phyloP scores from a whole-genome alignment of 2,888 invertebrate species.

The Drosophila mimetica region DNA sequence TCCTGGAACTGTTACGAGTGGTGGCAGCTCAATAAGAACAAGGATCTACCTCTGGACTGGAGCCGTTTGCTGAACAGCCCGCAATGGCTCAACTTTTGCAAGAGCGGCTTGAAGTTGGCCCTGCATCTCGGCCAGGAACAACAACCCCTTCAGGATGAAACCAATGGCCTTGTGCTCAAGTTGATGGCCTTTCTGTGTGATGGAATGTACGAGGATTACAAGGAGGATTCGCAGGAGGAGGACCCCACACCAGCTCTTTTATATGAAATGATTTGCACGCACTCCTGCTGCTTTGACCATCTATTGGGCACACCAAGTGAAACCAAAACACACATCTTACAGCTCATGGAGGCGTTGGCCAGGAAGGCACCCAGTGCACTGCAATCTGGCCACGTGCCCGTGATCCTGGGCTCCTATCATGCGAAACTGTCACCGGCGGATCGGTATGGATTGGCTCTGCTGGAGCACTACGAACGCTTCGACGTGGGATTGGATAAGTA shows the following conservation, averaged over 20 bases:
- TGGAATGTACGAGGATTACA: conserved; percentile 86
- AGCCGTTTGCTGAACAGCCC: conserved; percentile 83
- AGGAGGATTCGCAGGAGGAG: conserved; percentile 24
- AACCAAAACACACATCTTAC: conserved; percentile 87
- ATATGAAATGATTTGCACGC: conserved; percentile 90
- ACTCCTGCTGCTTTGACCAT: conserved; percentile 91
- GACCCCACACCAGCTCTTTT: conserved; percentile 83
- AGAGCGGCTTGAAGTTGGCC: conserved; percentile 88
- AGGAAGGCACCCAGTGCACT: conserved; percentile 87
- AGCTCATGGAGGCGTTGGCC: conserved; percentile 88
- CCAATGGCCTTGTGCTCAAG: conserved; percentile 86
- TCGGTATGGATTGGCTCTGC: conserved; percentile 88
- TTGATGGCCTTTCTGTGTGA: conserved; percentile 86
- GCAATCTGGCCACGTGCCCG: conserved; percentile 89
- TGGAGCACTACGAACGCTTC: conserved; percentile 89
- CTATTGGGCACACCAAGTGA: conserved; percentile 86
- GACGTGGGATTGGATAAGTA: conserved; percentile 88
- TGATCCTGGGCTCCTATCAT: conserved; percentile 91
- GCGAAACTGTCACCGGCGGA: conserved; percentile 90
- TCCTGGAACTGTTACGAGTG: conserved; percentile 83
- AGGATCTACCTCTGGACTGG: conserved; percentile 54
- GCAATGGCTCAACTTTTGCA: conserved; percentile 87
- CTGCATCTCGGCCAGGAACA: conserved; percentile 85
- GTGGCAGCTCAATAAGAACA: conserved; percentile 31
- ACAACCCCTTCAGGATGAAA: conserved; percentile 58